Conservation (phyloP, 2,888 invertebrate genomes). For the Anthrax anthrax region DNA sequence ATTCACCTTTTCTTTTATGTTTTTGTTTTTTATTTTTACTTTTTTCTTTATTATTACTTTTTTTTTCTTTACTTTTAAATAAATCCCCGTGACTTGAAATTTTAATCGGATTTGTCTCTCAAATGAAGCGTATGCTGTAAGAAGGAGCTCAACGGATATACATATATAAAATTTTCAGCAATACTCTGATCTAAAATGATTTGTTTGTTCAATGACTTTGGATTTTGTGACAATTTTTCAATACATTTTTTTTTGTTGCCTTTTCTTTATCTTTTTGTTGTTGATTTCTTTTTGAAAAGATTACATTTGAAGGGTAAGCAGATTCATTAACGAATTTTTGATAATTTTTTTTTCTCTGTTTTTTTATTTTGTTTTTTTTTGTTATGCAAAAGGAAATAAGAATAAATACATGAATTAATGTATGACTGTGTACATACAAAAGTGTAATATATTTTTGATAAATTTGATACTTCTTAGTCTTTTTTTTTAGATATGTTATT, state of each 20-base stretch:
- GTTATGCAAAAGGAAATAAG: too few relatives aligned
- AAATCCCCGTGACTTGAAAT: constrained; percentile 5
- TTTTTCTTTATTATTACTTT: background rate
- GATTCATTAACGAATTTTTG: background rate
- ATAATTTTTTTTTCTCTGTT: too few relatives aligned
- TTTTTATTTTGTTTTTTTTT: too few relatives aligned
- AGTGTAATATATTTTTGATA: too few relatives aligned
- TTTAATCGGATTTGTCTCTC: constrained; percentile 18
- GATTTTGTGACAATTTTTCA: background rate
- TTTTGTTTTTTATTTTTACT: background rate
- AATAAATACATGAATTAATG: too few relatives aligned
- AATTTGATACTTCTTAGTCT: too few relatives aligned
- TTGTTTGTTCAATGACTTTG: background rate
- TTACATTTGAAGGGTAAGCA: background rate
- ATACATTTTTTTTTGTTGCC: background rate
- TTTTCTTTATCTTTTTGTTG: background rate
- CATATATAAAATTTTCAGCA: background rate
- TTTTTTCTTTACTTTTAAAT: background rate
- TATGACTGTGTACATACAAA: too few relatives aligned
- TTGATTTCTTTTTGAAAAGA: background rate
- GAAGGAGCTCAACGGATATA: constrained; percentile 9
- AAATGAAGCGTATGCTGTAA: constrained; percentile 16
- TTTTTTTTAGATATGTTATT: too few relatives aligned
- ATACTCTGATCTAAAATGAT: background rate
- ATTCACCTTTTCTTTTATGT: background rate